A percentile compares a stretch with the other conserved stretches of the same genome.
phyloP scores from a whole-genome alignment of 2,888 invertebrate species.

The Morpho achilles region DNA sequence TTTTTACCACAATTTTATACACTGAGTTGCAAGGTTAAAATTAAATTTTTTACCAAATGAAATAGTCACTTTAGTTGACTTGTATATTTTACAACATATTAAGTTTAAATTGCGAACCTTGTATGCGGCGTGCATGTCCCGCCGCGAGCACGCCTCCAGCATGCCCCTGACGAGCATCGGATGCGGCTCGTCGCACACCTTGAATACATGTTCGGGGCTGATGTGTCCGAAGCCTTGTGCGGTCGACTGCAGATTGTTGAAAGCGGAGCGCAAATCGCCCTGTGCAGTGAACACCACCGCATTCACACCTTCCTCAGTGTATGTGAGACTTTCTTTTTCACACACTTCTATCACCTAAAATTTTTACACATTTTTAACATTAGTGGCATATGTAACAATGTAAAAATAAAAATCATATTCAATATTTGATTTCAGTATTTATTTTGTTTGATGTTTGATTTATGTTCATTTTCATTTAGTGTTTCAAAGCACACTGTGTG shows the following conservation, averaged over 20 bases:
- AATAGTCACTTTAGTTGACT: no score
- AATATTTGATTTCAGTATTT: no score
- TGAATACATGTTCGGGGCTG: slow-evolving; percentile 96
- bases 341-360: slow-evolving; percentile 64
- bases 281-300: slow-evolving; percentile 99
- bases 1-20: no score
- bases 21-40: no score
- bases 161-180: slow-evolving; percentile 95
- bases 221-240: slow-evolving; percentile 92
- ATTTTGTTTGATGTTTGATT: no score
- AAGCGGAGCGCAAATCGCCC: slow-evolving; percentile 98
- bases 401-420: no score
- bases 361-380: not conserved
- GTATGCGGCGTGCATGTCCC: slow-evolving; percentile 92
- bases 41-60: no score
- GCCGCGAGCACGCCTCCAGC: slow-evolving; percentile 89
- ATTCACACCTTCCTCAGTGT: slow-evolving; percentile 95
- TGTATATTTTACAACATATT: not conserved
- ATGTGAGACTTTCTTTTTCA: slow-evolving; percentile 79
- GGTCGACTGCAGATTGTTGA: slow-evolving; percentile 97
- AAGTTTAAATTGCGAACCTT: slow-evolving; percentile 55
- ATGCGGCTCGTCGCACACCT: slow-evolving; percentile 99
- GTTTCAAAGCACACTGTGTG: not conserved
- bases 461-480: no score
- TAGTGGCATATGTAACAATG: no score